Conservation (phyloP, 2,797 vertebrate species). For the Sarcoramphus papa region DNA sequence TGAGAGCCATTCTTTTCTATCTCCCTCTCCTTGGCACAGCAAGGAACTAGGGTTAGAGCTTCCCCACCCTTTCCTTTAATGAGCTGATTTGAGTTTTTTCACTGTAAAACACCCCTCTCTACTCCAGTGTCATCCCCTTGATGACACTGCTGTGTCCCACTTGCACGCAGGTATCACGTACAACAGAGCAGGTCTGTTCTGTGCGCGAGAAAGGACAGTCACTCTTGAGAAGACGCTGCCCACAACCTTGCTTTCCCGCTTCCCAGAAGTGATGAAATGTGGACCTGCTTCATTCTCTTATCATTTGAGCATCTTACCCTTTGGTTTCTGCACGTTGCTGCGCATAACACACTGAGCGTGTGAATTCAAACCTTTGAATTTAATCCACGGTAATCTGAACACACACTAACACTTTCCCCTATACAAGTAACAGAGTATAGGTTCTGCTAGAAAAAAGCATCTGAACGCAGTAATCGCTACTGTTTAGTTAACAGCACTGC, state of each 20-base stretch:
- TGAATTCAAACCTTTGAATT: not conserved
- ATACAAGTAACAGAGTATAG: not conserved
- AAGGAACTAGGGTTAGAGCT: not conserved
- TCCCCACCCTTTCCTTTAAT: not conserved
- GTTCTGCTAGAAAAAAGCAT: not conserved
- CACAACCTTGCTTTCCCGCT: not conserved
- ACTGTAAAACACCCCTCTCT: not conserved
- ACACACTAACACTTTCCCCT: not conserved
- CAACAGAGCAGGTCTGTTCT: not conserved
- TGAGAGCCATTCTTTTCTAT: not conserved
- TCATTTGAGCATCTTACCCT: not conserved
- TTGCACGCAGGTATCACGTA: fast-evolving
- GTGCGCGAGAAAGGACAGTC: not conserved
- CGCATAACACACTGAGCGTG: fast-evolving
- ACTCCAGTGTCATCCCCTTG: not conserved
- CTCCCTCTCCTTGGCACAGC: not conserved
- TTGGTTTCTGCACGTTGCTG: not conserved
- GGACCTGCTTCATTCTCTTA: not conserved
- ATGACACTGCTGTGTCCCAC: not conserved
- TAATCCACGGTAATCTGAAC: not conserved
- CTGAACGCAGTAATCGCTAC: not conserved
- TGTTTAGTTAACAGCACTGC: not conserved
- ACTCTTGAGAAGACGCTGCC: not conserved
- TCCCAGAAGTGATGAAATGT: not conserved
- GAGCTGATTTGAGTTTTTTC: not conserved